phyloP scores from a whole-genome alignment of 2,888 invertebrate species.

The Reticulitermes lucifugus region DNA sequence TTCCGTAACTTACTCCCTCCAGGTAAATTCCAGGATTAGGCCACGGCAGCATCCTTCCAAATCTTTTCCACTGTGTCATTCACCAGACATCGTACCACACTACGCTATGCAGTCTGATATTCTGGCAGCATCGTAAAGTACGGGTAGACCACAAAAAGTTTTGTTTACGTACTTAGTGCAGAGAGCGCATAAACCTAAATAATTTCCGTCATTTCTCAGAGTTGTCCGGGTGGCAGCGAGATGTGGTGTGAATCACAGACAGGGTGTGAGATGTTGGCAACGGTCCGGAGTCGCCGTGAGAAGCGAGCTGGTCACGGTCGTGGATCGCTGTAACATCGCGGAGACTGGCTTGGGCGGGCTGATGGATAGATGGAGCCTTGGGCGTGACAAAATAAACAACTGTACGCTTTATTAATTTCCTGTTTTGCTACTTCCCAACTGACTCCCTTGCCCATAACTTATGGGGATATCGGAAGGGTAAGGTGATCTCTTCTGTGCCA shows the following conservation, averaged over 20 bases:
- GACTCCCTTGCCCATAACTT: not conserved
- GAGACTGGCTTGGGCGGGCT: not conserved
- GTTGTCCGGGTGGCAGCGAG: not conserved
- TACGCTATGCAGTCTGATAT: too few relatives aligned
- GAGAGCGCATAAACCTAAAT: too few relatives aligned
- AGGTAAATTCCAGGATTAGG: too few relatives aligned
- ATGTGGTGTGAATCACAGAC: not conserved
- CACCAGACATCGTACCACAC: too few relatives aligned
- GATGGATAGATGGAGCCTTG: constrained; percentile 6
- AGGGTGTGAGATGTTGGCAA: constrained; percentile 1
- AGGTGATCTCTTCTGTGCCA: not conserved
- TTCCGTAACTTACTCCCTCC: too few relatives aligned
- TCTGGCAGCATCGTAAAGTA: too few relatives aligned
- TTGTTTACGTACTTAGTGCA: too few relatives aligned
- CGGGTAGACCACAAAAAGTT: too few relatives aligned
- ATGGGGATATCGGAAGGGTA: constrained; percentile 22
- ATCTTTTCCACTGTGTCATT: too few relatives aligned
- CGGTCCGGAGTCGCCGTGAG: too few relatives aligned
- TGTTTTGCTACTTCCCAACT: constrained; percentile 9
- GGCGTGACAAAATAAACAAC: constrained; percentile 33
- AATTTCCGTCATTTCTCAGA: too few relatives aligned
- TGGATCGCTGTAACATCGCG: not conserved
- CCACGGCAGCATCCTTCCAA: too few relatives aligned
- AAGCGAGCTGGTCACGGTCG: not conserved
- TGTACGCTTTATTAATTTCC: constrained; percentile 39